phyloP scores from a whole-genome alignment of 2,113 vertebrate species.

The Motacilla tschutschensis region DNA sequence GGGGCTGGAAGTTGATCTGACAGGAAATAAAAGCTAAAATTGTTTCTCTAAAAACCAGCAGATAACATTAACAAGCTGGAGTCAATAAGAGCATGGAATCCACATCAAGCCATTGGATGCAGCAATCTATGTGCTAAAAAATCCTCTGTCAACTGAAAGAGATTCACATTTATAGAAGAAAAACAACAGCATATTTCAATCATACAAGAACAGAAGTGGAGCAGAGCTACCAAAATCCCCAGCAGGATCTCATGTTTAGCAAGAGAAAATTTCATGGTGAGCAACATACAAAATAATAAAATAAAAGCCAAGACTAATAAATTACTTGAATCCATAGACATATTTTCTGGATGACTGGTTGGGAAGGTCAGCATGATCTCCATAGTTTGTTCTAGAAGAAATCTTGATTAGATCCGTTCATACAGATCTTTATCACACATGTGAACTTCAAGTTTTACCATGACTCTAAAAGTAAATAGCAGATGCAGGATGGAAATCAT shows the following conservation, averaged over 20 bases:
- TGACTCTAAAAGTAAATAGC: constrained; percentile 4
- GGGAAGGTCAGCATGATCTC: neutral
- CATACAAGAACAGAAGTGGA: neutral
- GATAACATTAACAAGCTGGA: constrained; percentile 32
- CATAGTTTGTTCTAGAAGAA: constrained; percentile 44
- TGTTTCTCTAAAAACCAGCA: constrained; percentile 15
- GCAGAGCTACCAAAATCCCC: constrained; percentile 28
- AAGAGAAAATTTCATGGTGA: neutral
- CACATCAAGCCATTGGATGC: neutral
- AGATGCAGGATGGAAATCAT: constrained; percentile 31
- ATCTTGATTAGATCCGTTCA: neutral
- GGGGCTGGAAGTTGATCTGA: constrained; percentile 16
- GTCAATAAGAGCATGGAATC: neutral
- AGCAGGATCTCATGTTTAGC: constrained; percentile 27
- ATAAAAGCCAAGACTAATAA: constrained; percentile 48
- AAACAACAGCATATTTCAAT: neutral
- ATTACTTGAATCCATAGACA: constrained; percentile 18
- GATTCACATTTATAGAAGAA: neutral
- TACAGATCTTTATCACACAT: constrained; percentile 49
- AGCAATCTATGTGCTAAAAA: neutral
- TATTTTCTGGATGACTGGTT: constrained; percentile 25
- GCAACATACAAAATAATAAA: constrained; percentile 8
- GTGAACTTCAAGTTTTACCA: constrained; percentile 13
- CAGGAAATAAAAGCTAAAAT: constrained; percentile 56
- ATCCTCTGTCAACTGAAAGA: neutral